Conservation (phyloP, 2,113 vertebrate genomes). For the Anguilla rostrata region DNA sequence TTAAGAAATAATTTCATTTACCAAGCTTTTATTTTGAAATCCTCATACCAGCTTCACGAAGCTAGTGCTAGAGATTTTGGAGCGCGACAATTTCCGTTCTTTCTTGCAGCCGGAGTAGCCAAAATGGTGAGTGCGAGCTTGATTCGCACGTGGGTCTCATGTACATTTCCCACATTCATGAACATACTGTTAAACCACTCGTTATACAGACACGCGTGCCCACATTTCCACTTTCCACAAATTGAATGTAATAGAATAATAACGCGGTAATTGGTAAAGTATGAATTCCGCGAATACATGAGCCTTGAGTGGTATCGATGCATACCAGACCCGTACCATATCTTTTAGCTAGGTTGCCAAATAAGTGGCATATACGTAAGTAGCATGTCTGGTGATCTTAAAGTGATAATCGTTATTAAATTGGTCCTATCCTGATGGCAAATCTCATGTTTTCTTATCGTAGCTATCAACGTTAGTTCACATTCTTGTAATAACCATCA, state of each 20-base stretch:
- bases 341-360: too few species aligned
- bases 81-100: slow-evolving; percentile 42
- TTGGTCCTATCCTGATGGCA: too few species aligned
- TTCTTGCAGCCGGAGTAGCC: slow-evolving; percentile 66
- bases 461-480: too few species aligned
- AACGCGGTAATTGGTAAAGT: neutral
- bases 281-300: neutral
- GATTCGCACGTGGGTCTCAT: neutral
- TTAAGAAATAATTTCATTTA: too few species aligned
- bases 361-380: too few species aligned
- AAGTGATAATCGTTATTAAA: too few species aligned
- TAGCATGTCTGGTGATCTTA: too few species aligned
- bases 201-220: slow-evolving; percentile 15
- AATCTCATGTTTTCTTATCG: too few species aligned
- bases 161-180: neutral
- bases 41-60: too few species aligned
- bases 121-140: slow-evolving; percentile 76
- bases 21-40: too few species aligned
- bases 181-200: rapidly evolving
- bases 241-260: neutral
- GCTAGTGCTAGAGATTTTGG: slow-evolving; percentile 26
- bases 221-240: neutral
- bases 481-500: too few species aligned
- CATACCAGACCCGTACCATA: too few species aligned
- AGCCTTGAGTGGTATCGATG: neutral